A percentile compares a stretch with the other conserved stretches of the same genome.
These are phyloP conservation scores for Bombus polaris DNA, from an alignment of 1,140 invertebrate genomes.

Conservation along the genomic window DNA sequence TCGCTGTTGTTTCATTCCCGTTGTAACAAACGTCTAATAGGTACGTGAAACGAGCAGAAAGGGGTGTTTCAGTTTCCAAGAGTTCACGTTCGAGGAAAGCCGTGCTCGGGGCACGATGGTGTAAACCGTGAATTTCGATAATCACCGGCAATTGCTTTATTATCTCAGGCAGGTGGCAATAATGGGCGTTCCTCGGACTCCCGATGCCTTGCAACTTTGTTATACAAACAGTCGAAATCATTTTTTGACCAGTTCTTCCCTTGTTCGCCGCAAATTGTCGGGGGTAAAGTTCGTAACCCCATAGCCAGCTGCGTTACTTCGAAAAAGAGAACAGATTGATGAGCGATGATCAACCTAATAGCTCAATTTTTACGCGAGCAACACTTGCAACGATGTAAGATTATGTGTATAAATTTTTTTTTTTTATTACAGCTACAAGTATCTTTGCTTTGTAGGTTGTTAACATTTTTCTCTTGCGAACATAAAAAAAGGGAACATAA, in stretches of 20 bases:
- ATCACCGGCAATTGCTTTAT: conserved; percentile 74
- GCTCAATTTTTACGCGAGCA: not conserved
- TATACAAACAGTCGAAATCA: conserved; percentile 73
- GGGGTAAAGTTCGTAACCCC: conserved; percentile 8
- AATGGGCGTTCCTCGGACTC: conserved; percentile 59
- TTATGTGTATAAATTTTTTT: not conserved
- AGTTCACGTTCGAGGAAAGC: conserved; percentile 55
- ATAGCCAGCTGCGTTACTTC: conserved; percentile 2
- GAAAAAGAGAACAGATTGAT: not conserved
- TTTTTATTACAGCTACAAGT: not conserved
- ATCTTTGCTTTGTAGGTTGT: not conserved
- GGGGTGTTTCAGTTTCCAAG: conserved; percentile 25
- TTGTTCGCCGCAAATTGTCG: conserved; percentile 11
- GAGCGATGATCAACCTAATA: not conserved
- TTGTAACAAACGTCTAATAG: not conserved
- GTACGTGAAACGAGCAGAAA: not conserved
- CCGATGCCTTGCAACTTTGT: conserved; percentile 50
- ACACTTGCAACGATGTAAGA: not conserved
- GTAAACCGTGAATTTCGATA: conserved; percentile 70
- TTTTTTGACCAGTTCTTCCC: conserved; percentile 1
- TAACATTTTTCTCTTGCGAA: not conserved
- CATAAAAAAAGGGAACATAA: too few relatives aligned
- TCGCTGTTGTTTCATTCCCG: not conserved
- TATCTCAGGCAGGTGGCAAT: conserved; percentile 75
- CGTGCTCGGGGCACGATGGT: conserved; percentile 10